Evolutionary conservation across 2,888 invertebrate genomes (phyloP).

Genomic region (Diaperis boleti): DNA sequence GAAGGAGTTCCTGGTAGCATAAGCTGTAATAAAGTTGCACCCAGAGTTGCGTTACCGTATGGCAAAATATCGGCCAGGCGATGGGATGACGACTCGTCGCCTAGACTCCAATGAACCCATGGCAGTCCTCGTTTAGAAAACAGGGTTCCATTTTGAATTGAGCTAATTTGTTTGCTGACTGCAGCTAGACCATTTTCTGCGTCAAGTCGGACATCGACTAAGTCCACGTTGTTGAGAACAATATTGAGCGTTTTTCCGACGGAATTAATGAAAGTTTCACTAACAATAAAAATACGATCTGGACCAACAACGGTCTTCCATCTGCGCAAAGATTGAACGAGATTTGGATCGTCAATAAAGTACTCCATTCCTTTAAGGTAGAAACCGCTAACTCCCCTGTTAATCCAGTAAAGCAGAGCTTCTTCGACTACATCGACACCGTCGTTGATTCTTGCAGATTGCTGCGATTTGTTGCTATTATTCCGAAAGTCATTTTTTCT

Average conservation of each 20-base stretch:
- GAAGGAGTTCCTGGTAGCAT: constrained; percentile 89
- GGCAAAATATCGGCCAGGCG: constrained; percentile 72
- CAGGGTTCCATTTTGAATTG: constrained; percentile 70
- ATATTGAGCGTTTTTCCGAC: constrained; percentile 70
- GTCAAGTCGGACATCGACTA: constrained; percentile 78
- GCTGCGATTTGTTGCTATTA: constrained; percentile 47
- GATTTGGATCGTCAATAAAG: constrained; percentile 72
- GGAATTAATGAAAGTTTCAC: constrained; percentile 69
- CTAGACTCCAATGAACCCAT: constrained; percentile 86
- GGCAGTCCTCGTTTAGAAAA: constrained; percentile 74
- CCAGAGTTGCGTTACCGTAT: constrained; percentile 74
- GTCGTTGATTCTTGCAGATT: constrained; percentile 47
- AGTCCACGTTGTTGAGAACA: constrained; percentile 76
- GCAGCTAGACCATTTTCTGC: constrained; percentile 70
- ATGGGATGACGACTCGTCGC: constrained; percentile 73
- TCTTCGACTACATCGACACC: constrained; percentile 68
- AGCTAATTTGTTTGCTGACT: constrained; percentile 72
- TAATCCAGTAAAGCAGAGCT: constrained; percentile 76
- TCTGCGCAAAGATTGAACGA: constrained; percentile 71
- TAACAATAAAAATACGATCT: constrained; percentile 76
- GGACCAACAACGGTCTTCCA: constrained; percentile 79
- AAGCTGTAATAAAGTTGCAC: constrained; percentile 79
- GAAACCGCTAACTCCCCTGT: constrained; percentile 89
- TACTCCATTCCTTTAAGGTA: constrained; percentile 85
- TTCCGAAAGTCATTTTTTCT: constrained; percentile 41